Evolutionary conservation across 2,113 vertebrate species (phyloP).

Genomic region (Protobothrops mucrosquamatus): DNA sequence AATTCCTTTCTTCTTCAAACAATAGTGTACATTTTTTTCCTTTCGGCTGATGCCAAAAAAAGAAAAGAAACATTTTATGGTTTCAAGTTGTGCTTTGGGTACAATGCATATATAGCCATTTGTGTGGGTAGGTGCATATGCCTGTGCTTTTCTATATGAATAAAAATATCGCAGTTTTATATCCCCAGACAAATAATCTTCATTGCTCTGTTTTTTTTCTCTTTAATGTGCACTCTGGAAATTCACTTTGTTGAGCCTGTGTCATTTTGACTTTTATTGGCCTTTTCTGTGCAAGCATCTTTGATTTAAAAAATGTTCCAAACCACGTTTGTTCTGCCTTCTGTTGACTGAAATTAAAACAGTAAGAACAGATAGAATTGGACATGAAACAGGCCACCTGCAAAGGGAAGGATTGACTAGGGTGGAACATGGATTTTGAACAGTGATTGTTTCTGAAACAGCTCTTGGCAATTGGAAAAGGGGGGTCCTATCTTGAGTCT

Average conservation of each 20-base stretch:
- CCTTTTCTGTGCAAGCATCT: neutral
- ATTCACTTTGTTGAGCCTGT: neutral
- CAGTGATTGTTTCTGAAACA: neutral
- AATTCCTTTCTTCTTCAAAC: neutral
- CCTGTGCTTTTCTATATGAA: neutral
- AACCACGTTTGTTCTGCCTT: neutral
- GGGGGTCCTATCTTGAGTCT: neutral
- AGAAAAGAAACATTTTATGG: slow-evolving; percentile 22
- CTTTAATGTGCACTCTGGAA: neutral
- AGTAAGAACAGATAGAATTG: neutral
- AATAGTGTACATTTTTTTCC: slow-evolving; percentile 14
- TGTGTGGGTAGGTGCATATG: neutral
- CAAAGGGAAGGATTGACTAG: neutral
- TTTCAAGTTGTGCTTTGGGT: neutral
- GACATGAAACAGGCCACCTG: neutral
- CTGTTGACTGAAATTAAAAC: slow-evolving; percentile 12
- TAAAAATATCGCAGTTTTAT: neutral
- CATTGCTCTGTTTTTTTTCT: neutral
- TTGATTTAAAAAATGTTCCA: neutral
- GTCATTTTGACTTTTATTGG: neutral
- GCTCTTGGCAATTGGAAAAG: neutral
- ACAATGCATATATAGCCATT: neutral
- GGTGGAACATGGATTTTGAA: neutral
- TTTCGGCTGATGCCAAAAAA: neutral
- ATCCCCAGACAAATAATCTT: neutral